Conservation (phyloP, 1,140 invertebrate species). For the Pectinophora gossypiella region DNA sequence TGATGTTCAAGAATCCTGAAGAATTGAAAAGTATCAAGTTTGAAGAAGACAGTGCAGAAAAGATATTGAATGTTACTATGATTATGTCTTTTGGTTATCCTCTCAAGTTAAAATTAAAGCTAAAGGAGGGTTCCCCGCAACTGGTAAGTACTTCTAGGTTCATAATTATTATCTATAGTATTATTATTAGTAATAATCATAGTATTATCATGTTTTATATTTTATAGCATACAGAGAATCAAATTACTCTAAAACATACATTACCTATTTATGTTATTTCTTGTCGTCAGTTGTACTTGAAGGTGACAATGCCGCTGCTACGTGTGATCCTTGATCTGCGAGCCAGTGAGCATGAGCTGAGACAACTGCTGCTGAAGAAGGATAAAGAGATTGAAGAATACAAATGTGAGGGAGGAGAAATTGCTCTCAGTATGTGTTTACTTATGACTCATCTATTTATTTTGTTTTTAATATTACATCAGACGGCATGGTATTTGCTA, state of each 20-base stretch:
- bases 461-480: no score
- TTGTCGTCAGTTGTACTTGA: conserved; percentile 36
- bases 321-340: conserved; percentile 44
- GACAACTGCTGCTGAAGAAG: conserved; percentile 35
- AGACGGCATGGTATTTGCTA: no score
- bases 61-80: conserved; percentile 29
- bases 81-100: conserved; percentile 31
- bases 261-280: background rate
- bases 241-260: background rate
- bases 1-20: conserved; percentile 31
- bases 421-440: conserved; percentile 33
- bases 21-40: conserved; percentile 30
- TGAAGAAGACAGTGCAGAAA: conserved; percentile 13
- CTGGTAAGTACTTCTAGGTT: conserved; percentile 27
- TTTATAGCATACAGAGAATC: background rate
- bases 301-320: conserved; percentile 36
- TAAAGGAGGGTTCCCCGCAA: conserved; percentile 37
- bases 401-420: conserved; percentile 34
- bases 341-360: conserved; percentile 35
- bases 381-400: conserved; percentile 55
- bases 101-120: conserved; percentile 34
- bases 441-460: no score
- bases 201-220: background rate
- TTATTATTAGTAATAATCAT: background rate
- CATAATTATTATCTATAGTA: background rate